These are phyloP conservation scores for Characodon lateralis DNA, from an alignment of 2,797 vertebrate species.

Conservation along the genomic window DNA sequence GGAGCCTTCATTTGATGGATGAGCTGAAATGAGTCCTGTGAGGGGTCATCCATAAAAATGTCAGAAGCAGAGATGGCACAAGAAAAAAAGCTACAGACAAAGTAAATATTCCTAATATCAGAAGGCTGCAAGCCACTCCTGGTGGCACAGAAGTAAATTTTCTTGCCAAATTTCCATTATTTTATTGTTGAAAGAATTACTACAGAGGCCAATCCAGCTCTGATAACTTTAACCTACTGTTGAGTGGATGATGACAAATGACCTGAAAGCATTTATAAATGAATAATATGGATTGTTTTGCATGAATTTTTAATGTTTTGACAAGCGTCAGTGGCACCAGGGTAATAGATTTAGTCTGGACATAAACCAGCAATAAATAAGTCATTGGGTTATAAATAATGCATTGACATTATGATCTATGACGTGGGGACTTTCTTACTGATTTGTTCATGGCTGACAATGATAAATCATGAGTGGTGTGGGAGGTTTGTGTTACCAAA, in stretches of 20 bases:
- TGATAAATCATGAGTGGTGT: neutral
- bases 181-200: constrained; percentile 5
- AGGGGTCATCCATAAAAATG: constrained; percentile 72
- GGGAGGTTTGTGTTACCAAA: neutral
- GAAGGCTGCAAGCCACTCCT: neutral
- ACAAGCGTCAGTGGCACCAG: constrained; percentile 30
- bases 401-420: constrained; percentile 35
- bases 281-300: constrained; percentile 35
- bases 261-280: constrained; percentile 21
- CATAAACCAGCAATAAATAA: constrained; percentile 34
- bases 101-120: constrained; percentile 65
- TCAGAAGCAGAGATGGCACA: constrained; percentile 57
- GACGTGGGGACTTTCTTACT: constrained; percentile 13
- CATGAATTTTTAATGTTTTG: constrained; percentile 32
- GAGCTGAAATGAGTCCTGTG: constrained; percentile 54
- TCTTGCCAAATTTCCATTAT: neutral
- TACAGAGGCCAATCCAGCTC: neutral
- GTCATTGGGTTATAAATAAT: constrained; percentile 26
- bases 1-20: constrained; percentile 63
- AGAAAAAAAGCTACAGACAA: constrained; percentile 59
- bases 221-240: neutral
- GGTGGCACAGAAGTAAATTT: neutral
- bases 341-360: constrained; percentile 30
- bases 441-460: constrained; percentile 1
- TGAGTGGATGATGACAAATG: constrained; percentile 12